Evolutionary conservation across 2,797 vertebrate genomes (phyloP).

Genomic region (Micrastur ruficollis): DNA sequence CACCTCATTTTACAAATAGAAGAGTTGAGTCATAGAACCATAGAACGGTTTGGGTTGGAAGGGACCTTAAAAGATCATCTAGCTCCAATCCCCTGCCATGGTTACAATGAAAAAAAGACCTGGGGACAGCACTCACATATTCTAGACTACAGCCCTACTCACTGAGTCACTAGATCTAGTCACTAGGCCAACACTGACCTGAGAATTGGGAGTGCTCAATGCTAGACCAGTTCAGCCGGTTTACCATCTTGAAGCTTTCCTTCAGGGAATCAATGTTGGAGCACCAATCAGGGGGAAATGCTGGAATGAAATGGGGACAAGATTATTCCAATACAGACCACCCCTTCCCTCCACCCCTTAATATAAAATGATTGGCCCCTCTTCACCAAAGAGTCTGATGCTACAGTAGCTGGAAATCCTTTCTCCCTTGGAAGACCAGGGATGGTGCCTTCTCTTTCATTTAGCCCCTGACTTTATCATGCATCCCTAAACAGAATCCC

Average conservation of each 20-base stretch:
- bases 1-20: neutral
- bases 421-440: neutral
- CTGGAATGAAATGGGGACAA: conserved; percentile 60
- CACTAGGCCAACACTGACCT: conserved; percentile 77
- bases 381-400: neutral
- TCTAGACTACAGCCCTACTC: neutral
- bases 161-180: neutral
- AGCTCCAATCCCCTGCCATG: too few species aligned
- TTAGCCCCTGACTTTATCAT: neutral
- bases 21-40: neutral
- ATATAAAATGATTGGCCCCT: neutral
- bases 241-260: conserved; percentile 96
- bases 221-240: conserved; percentile 93
- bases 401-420: neutral
- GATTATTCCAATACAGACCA: neutral
- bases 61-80: too few species aligned
- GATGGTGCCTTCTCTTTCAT: neutral
- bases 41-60: too few species aligned
- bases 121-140: neutral
- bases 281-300: conserved; percentile 91
- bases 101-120: neutral
- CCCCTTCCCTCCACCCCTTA: neutral
- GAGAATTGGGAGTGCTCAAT: conserved; percentile 94
- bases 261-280: conserved; percentile 91
- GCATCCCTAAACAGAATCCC: neutral